Conservation (phyloP, 2,113 vertebrate genomes). For the Oncorhynchus masou region DNA sequence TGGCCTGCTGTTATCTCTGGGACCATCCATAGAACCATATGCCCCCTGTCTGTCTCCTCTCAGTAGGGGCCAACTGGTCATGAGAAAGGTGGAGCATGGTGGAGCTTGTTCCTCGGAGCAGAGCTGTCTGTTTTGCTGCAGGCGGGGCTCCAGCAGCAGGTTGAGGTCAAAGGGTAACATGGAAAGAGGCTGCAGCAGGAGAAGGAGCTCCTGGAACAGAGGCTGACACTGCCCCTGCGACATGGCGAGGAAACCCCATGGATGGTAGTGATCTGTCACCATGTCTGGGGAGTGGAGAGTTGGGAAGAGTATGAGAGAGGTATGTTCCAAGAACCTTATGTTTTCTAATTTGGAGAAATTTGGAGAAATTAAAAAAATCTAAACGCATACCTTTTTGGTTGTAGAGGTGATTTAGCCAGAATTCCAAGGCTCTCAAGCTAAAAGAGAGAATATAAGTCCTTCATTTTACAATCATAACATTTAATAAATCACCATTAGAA, state of each 20-base stretch:
- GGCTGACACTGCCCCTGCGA: conserved; percentile 79
- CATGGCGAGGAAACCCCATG: conserved; percentile 87
- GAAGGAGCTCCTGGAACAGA: conserved; percentile 89
- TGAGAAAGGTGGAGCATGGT: conserved; percentile 80
- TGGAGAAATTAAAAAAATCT: neutral
- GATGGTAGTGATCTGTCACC: conserved; percentile 85
- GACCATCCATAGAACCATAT: neutral
- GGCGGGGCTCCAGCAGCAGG: conserved; percentile 84
- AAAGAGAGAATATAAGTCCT: conserved; percentile 27
- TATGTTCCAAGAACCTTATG: neutral
- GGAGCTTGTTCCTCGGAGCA: conserved; percentile 71
- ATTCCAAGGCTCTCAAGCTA: conserved; percentile 90
- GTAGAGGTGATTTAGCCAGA: conserved; percentile 93
- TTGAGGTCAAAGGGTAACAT: conserved; percentile 92
- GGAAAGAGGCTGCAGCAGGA: conserved; percentile 90
- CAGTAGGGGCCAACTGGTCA: conserved; percentile 72
- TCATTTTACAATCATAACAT: neutral
- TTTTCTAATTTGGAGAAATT: neutral
- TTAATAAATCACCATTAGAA: neutral
- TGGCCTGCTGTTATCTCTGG: conserved; percentile 14
- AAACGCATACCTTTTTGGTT: conserved; percentile 80
- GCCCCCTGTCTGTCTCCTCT: conserved; percentile 10
- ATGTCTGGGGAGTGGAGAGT: conserved; percentile 75
- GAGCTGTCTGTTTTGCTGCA: conserved; percentile 78
- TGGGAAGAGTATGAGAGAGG: neutral